phyloP scores from a whole-genome alignment of 2,797 vertebrate genomes.

The Sebastes kiyomatsui region DNA sequence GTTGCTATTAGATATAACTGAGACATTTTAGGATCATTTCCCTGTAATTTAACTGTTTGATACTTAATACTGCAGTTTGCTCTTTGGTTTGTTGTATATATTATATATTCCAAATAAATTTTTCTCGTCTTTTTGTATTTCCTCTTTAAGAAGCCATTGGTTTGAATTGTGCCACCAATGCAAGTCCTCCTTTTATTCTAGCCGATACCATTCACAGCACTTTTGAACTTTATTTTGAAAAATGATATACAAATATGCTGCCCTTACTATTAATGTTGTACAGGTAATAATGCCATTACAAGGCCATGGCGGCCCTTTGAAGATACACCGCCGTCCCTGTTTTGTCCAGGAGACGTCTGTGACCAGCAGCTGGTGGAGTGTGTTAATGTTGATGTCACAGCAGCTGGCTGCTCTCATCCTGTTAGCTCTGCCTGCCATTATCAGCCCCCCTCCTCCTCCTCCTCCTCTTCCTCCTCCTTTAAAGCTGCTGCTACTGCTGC shows the following conservation, averaged over 20 bases:
- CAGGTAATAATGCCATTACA: slow-evolving; percentile 60
- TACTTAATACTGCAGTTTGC: neutral
- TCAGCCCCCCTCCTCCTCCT: slow-evolving; percentile 37
- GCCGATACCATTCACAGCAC: neutral
- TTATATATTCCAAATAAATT: neutral
- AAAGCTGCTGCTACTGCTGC: slow-evolving; percentile 65
- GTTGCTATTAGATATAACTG: neutral
- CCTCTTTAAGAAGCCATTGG: neutral
- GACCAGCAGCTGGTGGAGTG: slow-evolving; percentile 77
- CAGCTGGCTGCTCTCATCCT: slow-evolving; percentile 79
- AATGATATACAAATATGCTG: neutral
- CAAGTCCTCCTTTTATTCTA: neutral
- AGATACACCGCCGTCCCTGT: slow-evolving; percentile 47
- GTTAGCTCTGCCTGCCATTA: slow-evolving; percentile 76
- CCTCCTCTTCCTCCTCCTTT: slow-evolving; percentile 25
- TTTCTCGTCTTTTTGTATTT: neutral
- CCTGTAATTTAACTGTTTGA: neutral
- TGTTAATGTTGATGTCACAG: slow-evolving; percentile 79
- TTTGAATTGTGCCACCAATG: neutral
- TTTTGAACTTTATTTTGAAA: slow-evolving; percentile 17
- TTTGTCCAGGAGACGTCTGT: slow-evolving; percentile 69
- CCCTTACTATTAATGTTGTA: slow-evolving; percentile 3
- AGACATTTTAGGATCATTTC: neutral
- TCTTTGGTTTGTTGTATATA: neutral
- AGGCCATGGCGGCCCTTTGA: slow-evolving; percentile 52